Conservation (phyloP, 2,797 vertebrate genomes). For the Orestias chungarensis region DNA sequence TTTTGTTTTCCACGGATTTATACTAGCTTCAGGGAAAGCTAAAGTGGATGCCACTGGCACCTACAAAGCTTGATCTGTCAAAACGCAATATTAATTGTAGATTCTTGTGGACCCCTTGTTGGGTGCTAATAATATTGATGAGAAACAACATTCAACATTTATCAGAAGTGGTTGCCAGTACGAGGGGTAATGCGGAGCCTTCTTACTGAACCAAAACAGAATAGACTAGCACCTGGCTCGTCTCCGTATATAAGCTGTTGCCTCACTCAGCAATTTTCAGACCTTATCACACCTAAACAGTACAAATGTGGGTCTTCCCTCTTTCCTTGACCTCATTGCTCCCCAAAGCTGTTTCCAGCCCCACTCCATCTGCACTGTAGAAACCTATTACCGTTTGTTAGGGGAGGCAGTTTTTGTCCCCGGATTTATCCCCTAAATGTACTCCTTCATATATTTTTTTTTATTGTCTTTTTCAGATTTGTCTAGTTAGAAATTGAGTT, state of each 20-base stretch:
- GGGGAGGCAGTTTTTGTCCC: slow-evolving; percentile 41
- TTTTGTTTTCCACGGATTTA: slow-evolving; percentile 23
- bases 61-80: slow-evolving; percentile 16
- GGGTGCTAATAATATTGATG: slow-evolving; percentile 37
- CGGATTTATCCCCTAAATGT: slow-evolving; percentile 43
- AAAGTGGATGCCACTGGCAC: slow-evolving; percentile 15
- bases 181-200: slow-evolving; percentile 30
- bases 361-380: slow-evolving; percentile 46
- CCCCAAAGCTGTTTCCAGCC: slow-evolving; percentile 35
- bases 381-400: slow-evolving; percentile 59
- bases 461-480: slow-evolving; percentile 21
- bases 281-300: slow-evolving; percentile 66
- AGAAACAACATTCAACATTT: slow-evolving; percentile 13
- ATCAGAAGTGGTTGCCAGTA: slow-evolving; percentile 51
- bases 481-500: slow-evolving; percentile 24
- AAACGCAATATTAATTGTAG: slow-evolving; percentile 33
- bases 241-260: slow-evolving; percentile 44
- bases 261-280: slow-evolving; percentile 62
- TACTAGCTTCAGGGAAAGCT: slow-evolving; percentile 15
- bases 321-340: slow-evolving; percentile 55
- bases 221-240: slow-evolving; percentile 35
- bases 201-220: slow-evolving; percentile 26
- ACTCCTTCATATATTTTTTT: slow-evolving; percentile 26
- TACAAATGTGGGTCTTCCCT: slow-evolving; percentile 54
- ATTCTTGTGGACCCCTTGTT: slow-evolving; percentile 24